Base-by-base conservation (phyloP, 2,888 invertebrate species). In the Nomada ferruginata region DNA sequence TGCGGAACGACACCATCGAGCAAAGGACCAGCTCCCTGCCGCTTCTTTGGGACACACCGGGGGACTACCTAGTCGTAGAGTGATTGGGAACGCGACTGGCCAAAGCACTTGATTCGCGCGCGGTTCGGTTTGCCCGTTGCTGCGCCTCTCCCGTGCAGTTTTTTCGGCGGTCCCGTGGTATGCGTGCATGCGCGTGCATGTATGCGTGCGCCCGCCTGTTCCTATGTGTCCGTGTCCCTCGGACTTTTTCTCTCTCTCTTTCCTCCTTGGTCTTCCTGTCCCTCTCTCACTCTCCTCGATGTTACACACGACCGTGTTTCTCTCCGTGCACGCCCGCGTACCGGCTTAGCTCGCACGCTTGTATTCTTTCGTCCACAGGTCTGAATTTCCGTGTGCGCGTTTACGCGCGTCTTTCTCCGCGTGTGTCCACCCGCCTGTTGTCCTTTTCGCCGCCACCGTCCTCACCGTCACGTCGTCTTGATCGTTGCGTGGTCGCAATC, bases 81-180 rank as follows among this genome's bases (percentile, higher is more conserved):
- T 93, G 93, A 93, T 93, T 93, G 93, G 93, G 93, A 93, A 93
- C 93, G 93, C 93, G 93, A 93, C 93, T 93, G 93, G 93, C 93
- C 93, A 93, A 93, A 93, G 93, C 93, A 93, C 93, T 93, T 93
- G 93, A 93, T 93, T 93, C 92, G 92, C 93, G 93, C 93, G 93
- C 92, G 92, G 92, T 92, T 92, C 92, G 92, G 92, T 91, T 92
- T 90, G 91, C 89, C 91, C 91, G 90, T 90, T 90, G 90, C 92
- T 92, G 92, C 92, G 93, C 93, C 93, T 93, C 93, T 93, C 93
- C 93, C 93, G 91, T 93, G 93, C 93, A 93, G 90, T 93, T 93
- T 93, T 93, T 92, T 92, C 91, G 92, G 91, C 91, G 88, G 89
- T 89, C 83, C 74, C 77, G 85, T 87, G 87, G 88, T 87, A 83